Percentiles rank a stretch among this genome's conserved stretches.
These are phyloP conservation scores for Teleogryllus oceanicus DNA, from an alignment of 2,888 invertebrate genomes.

Conservation along the genomic window DNA sequence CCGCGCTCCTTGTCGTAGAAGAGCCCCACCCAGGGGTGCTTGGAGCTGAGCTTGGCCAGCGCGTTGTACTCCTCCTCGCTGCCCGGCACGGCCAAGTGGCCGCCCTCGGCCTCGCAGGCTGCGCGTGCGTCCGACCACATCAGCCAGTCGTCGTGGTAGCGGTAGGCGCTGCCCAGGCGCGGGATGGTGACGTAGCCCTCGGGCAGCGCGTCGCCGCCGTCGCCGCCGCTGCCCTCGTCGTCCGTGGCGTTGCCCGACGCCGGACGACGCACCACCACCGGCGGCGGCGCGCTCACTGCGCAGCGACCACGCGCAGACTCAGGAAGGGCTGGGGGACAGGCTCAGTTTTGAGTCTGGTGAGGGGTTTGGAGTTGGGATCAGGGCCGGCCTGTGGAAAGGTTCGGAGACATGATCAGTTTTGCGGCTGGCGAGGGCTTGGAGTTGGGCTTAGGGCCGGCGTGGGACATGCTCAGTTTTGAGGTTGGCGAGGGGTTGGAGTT, in stretches of 20 bases:
- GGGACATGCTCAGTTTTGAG: too few relatives aligned
- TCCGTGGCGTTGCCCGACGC: not conserved
- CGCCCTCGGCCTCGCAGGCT: not conserved
- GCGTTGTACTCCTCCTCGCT: constrained; percentile 8
- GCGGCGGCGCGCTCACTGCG: too few relatives aligned
- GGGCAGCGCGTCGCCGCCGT: not conserved
- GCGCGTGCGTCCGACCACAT: not conserved
- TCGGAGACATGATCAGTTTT: too few relatives aligned
- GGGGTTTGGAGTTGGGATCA: too few relatives aligned
- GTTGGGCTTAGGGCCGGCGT: too few relatives aligned
- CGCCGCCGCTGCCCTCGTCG: not conserved
- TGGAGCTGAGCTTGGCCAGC: not conserved
- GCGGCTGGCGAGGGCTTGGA: too few relatives aligned
- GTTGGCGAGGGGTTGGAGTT: too few relatives aligned
- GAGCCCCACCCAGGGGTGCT: not conserved
- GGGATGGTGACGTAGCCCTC: not conserved
- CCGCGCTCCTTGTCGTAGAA: constrained; percentile 18
- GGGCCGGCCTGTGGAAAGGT: too few relatives aligned
- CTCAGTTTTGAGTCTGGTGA: too few relatives aligned
- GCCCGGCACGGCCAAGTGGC: not conserved
- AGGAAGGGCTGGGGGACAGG: too few relatives aligned
- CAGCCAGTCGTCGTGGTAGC: not conserved
- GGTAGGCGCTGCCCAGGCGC: constrained; percentile 1
- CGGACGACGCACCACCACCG: too few relatives aligned
- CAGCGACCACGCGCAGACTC: too few relatives aligned